Conservation (phyloP, 2,797 vertebrate species). For the Crenichthys baileyi region DNA sequence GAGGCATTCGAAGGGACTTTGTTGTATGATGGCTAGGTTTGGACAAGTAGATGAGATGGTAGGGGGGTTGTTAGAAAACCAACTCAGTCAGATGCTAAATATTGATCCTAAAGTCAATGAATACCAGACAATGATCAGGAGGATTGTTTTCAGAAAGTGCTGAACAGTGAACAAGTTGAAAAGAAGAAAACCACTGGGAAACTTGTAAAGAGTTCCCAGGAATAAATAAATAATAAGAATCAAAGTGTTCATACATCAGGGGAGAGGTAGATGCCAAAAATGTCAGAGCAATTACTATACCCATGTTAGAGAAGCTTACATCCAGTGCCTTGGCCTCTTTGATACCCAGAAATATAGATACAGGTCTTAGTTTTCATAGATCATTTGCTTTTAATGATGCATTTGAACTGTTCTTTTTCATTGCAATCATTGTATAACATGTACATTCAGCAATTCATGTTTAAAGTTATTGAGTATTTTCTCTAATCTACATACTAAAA, state of each 20-base stretch:
- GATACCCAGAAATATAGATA: not conserved
- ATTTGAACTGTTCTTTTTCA: not conserved
- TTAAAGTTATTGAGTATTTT: not conserved
- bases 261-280: conserved; percentile 15
- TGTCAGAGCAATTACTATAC: conserved; percentile 8
- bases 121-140: conserved; percentile 35
- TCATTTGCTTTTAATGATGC: not conserved
- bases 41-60: conserved; percentile 71
- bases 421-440: not conserved
- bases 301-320: conserved; percentile 1
- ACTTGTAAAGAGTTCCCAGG: conserved; percentile 23
- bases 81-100: conserved; percentile 42
- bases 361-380: too few species aligned
- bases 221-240: conserved; percentile 14
- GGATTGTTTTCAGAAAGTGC: conserved; percentile 32
- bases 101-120: conserved; percentile 39
- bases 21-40: conserved; percentile 67
- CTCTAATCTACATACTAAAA: not conserved
- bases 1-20: conserved; percentile 67
- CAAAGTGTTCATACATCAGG: conserved; percentile 16
- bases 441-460: not conserved
- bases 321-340: not conserved
- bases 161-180: conserved; percentile 12
- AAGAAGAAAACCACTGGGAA: conserved; percentile 21
- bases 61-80: conserved; percentile 38